Base-by-base conservation (phyloP, 2,888 invertebrate genomes). In the Andricus quercusramuli region DNA sequence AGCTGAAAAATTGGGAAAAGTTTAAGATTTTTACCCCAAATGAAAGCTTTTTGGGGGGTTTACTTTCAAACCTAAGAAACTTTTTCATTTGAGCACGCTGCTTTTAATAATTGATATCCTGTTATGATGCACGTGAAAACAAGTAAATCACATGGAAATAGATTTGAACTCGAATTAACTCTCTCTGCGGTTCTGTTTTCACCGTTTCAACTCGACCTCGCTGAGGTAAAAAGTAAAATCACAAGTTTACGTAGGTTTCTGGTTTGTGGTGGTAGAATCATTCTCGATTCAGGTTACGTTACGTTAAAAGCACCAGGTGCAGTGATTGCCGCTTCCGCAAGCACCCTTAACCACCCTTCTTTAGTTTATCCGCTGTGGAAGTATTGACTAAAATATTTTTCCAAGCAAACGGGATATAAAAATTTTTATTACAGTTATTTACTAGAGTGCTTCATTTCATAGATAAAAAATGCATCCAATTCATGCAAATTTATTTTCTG, bases 291-390 rank as follows among this genome's bases (percentile, higher is more conserved):
- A 79, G 81, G 80, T 86, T 83, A 83, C 83, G 80, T 68, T 81
- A 78, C 84, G 85, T 84, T 85, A 82, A 84, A 84, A 84, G 85
- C 84, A 74, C 78, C 80, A 68, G 83, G 80, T 79, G 83, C 80
- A 79, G 82, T 85, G 85, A 86, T 86, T 86, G 84, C 85, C 81
- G 82, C 79, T 83, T 83, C 79, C 80, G 76, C 82, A 83, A 80
- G 79, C 51, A 77, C 78, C 81, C 77, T 78, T 47, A 74, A 29
- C 64, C 78, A 64, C 79, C 79, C 76, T 56, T n/a, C 56, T 56
- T 47, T 25, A 15, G 13, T 15, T 68, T 47, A 44, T 22, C 17
- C 44, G 44, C 25, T 15, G 44, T 5, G 17, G 25, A 68, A 47
- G 15, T 68, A 68, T 44, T 68, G 68, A 68, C 68, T 41, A 37